Evolutionary conservation across 2,888 invertebrate genomes (phyloP).

Genomic region (Athalia circularis): DNA sequence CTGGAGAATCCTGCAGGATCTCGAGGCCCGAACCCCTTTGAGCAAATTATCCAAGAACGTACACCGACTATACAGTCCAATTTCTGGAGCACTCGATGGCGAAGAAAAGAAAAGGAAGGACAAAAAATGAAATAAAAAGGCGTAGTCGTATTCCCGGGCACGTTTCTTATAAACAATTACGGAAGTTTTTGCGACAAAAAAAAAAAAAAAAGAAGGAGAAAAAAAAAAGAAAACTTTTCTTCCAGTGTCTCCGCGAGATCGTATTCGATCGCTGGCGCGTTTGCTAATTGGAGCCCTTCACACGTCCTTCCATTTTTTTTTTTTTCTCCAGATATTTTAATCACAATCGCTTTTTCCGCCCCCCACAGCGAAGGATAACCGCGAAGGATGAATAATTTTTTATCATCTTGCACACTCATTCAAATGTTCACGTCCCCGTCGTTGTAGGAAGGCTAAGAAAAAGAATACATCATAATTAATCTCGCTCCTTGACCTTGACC

Average conservation of each 20-base stretch:
- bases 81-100: background rate
- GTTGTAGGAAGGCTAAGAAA: too few relatives aligned
- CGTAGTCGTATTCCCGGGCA: background rate
- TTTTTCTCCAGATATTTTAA: too few relatives aligned
- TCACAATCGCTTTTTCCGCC: too few relatives aligned
- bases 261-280: too few relatives aligned
- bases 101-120: background rate
- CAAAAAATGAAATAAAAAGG: too few relatives aligned
- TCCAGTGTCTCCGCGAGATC: background rate
- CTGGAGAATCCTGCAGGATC: too few relatives aligned
- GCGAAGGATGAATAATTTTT: too few relatives aligned
- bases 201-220: background rate
- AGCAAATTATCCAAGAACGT: background rate
- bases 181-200: slow-evolving; percentile 6
- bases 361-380: too few relatives aligned
- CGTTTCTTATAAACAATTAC: slow-evolving; percentile 42
- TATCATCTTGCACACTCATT: too few relatives aligned
- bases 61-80: slow-evolving; percentile 3
- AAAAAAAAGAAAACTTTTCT: background rate
- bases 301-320: background rate
- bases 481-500: background rate
- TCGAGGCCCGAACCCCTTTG: too few relatives aligned
- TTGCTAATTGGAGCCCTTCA: background rate
- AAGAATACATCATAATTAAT: too few relatives aligned
- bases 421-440: too few relatives aligned